phyloP scores from a whole-genome alignment of 2,888 invertebrate genomes.

The Plagodis pulveraria region DNA sequence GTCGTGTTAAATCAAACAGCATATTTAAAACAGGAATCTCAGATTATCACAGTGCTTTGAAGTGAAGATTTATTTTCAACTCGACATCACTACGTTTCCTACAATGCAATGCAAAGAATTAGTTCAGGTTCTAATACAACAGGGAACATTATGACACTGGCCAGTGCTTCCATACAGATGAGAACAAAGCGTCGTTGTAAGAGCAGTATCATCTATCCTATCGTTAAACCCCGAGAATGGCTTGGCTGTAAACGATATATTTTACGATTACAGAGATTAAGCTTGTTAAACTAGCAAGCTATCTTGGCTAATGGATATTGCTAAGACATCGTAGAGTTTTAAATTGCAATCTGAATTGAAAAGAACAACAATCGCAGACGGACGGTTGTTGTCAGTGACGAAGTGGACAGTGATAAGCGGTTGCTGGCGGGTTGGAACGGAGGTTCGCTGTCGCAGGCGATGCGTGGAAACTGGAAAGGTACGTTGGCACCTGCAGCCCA shows the following conservation, averaged over 20 bases:
- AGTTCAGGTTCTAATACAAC: slow-evolving; percentile 23
- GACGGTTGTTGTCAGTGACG: slow-evolving; percentile 43
- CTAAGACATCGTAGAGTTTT: slow-evolving; percentile 22
- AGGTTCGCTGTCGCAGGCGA: slow-evolving; percentile 44
- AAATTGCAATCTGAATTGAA: slow-evolving; percentile 30
- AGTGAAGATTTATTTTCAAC: slow-evolving; percentile 1
- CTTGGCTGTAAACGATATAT: slow-evolving; percentile 16
- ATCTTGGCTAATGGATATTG: slow-evolving; percentile 17
- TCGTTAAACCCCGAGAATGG: not conserved
- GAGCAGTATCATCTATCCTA: slow-evolving; percentile 31
- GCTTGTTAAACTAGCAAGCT: slow-evolving; percentile 17
- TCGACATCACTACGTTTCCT: not conserved
- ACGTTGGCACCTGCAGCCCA: slow-evolving; percentile 81
- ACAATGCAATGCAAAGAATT: not conserved
- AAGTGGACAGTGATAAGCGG: slow-evolving; percentile 35
- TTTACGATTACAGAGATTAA: slow-evolving; percentile 27
- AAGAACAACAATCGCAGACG: slow-evolving; percentile 46
- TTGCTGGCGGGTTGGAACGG: slow-evolving; percentile 45
- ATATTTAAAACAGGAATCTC: slow-evolving; percentile 2
- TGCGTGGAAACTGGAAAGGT: slow-evolving; percentile 73
- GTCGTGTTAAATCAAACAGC: slow-evolving; percentile 7
- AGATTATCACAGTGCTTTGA: not conserved
- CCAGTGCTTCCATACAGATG: slow-evolving; percentile 16
- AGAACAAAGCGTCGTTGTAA: slow-evolving; percentile 30
- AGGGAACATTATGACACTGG: slow-evolving; percentile 24